Base-by-base conservation (phyloP, 2,797 vertebrate species). In the Notoglanidium macrostoma region DNA sequence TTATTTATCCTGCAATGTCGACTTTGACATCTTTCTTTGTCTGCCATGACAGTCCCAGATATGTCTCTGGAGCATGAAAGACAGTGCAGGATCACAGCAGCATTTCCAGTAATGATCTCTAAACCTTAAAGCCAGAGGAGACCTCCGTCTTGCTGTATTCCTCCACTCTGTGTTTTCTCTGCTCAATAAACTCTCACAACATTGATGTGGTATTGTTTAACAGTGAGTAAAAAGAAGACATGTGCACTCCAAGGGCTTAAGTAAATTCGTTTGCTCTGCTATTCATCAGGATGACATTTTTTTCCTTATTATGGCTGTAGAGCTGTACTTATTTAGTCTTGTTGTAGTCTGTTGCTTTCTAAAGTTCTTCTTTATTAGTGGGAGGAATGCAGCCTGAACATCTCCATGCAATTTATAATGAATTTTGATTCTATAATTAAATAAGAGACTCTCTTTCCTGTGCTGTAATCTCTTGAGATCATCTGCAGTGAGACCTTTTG, bases 61-160 rank as follows among this genome's bases (percentile, higher is more conserved):
- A 59, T 81, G 82, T 84, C 88, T 80, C 67, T 32, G 79, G 86
- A 88, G 79, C 79, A 73, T 85, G 59, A 74, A 79, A 65, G 81
- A 57, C 40, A 80, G 44, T 26, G 32, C 79, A 80, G 84, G 80
- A 76, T 85, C 74, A 76, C 74, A 67, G 85, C 54, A 83, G 81
- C 63, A 55, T 65, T 81, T 83, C 51, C 68, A 85, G 78, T 83
- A 88, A 87, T 90, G 86, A 89, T 89, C 70, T 79, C 54, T 63
- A 29, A 81, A 67, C 81, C 78, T 83, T 84, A 83, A 85, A 72
- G 67, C 19, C 63, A 65, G n/a, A 87, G 44, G 49, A 2, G 59
- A 61, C 23, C 80, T 73, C 55, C 8, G 32, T 76, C 67, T 44
- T 68, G 26, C 26, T 65, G 46, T 87, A 67, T 74, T 79, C 49